These are phyloP conservation scores for Nematolebias whitei DNA, from an alignment of 2,113 vertebrate species.

Conservation along the genomic window DNA sequence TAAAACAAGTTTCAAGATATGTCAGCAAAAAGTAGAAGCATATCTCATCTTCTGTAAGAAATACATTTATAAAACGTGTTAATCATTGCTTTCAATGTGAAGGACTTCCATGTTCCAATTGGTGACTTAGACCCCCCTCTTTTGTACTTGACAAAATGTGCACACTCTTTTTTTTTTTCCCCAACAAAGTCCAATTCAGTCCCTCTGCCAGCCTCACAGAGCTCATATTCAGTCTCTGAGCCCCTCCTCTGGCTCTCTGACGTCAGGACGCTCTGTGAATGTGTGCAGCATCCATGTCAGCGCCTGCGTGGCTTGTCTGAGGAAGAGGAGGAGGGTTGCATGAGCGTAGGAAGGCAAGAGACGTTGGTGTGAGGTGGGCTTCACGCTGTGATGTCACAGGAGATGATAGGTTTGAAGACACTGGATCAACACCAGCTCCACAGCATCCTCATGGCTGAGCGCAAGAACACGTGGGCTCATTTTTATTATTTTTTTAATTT, in stretches of 20 bases:
- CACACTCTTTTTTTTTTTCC: constrained; percentile 4
- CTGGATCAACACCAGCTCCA: constrained; percentile 19
- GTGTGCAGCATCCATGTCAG: constrained; percentile 45
- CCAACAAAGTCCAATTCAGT: not conserved
- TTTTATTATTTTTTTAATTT: not conserved
- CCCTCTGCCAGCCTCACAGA: not conserved
- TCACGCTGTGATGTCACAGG: constrained; percentile 66
- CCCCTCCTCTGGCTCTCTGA: constrained; percentile 60
- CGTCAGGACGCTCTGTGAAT: constrained; percentile 52
- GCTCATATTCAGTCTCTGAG: constrained; percentile 38
- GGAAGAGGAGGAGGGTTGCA: constrained; percentile 3
- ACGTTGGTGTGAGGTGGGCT: constrained; percentile 43
- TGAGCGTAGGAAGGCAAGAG: constrained; percentile 4
- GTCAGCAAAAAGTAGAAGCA: no score
- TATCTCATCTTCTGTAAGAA: no score
- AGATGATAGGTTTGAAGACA: constrained; percentile 38
- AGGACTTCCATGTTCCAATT: no score
- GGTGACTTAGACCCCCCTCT: no score
- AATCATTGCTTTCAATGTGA: no score
- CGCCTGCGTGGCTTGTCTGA: constrained; percentile 48
- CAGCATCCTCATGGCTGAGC: constrained; percentile 55
- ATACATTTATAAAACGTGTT: no score
- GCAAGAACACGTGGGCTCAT: constrained; percentile 3
- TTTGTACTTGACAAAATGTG: not conserved
- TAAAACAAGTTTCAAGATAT: no score